Conservation (phyloP, 2,797 vertebrate species). For the Enteromius anoplus region DNA sequence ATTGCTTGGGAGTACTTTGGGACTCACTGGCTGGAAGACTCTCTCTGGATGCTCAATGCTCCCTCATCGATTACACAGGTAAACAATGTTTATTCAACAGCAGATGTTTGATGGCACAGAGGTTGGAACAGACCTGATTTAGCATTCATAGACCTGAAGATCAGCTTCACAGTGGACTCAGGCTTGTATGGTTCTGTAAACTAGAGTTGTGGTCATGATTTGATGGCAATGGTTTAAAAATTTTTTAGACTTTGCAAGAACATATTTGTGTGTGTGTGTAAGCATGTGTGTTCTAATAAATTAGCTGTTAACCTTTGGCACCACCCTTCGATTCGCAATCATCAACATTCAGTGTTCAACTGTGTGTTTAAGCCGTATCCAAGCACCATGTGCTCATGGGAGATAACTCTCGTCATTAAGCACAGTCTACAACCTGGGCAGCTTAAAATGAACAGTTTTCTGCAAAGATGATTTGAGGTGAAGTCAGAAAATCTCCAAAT, state of each 20-base stretch:
- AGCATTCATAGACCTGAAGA: slow-evolving; percentile 33
- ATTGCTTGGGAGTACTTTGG: neutral
- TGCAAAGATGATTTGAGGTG: slow-evolving; percentile 41
- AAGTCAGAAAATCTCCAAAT: slow-evolving; percentile 38
- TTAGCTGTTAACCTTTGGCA: slow-evolving; percentile 37
- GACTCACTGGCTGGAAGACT: slow-evolving; percentile 14
- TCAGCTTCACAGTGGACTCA: neutral
- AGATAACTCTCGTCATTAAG: slow-evolving; percentile 46
- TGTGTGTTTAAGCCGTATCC: slow-evolving; percentile 39
- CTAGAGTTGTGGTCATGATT: neutral
- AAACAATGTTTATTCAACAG: slow-evolving; percentile 63
- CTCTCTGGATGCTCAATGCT: slow-evolving; percentile 41
- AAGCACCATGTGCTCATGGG: slow-evolving; percentile 43
- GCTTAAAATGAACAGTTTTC: slow-evolving; percentile 43
- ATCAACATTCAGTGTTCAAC: slow-evolving; percentile 47
- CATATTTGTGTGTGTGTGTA: neutral
- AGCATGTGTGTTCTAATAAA: slow-evolving; percentile 33
- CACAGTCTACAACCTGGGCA: slow-evolving; percentile 40
- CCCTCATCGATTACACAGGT: slow-evolving; percentile 54
- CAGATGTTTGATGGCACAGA: slow-evolving; percentile 51
- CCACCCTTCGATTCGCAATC: slow-evolving; percentile 26
- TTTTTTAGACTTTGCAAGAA: slow-evolving; percentile 3
- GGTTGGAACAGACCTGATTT: slow-evolving; percentile 45
- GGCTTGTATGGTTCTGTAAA: neutral
- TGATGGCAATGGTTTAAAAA: neutral